phyloP scores from a whole-genome alignment of 2,888 invertebrate genomes.

The Cephus rjabovi region DNA sequence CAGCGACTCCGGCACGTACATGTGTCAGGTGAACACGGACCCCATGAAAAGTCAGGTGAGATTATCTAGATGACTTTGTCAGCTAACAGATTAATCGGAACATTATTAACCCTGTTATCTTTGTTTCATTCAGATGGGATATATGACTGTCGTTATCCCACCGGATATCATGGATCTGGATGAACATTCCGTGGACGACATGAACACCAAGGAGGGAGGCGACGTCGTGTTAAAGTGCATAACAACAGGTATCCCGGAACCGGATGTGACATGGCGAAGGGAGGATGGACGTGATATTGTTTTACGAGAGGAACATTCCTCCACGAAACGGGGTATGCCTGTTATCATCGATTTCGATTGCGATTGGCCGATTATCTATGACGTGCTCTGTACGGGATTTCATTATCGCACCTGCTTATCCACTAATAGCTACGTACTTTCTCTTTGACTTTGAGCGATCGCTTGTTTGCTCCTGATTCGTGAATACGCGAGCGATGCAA shows the following conservation, averaged over 20 bases:
- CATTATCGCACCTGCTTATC: background rate
- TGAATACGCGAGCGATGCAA: background rate
- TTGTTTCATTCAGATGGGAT: conserved; percentile 75
- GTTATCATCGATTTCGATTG: background rate
- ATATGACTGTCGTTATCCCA: conserved; percentile 84
- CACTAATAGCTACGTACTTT: background rate
- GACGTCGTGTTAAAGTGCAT: conserved; percentile 79
- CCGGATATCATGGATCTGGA: conserved; percentile 84
- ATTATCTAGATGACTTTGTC: background rate
- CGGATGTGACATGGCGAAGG: conserved; percentile 80
- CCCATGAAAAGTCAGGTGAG: conserved; percentile 53
- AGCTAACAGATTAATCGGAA: background rate
- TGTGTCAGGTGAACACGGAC: conserved; percentile 66
- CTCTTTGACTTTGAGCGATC: background rate
- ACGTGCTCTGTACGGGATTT: background rate
- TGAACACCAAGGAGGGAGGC: conserved; percentile 82
- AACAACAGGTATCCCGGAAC: conserved; percentile 83
- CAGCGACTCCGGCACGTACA: conserved; percentile 66
- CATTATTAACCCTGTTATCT: conserved; percentile 8
- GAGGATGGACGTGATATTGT: conserved; percentile 81
- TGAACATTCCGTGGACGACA: conserved; percentile 73
- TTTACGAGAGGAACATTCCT: conserved; percentile 72
- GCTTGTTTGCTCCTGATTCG: background rate
- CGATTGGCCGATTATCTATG: background rate
- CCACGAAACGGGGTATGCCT: background rate